Percentiles rank a stretch among this genome's conserved stretches.
phyloP scores from a whole-genome alignment of 2,113 vertebrate species.

The Theristicus caerulescens region DNA sequence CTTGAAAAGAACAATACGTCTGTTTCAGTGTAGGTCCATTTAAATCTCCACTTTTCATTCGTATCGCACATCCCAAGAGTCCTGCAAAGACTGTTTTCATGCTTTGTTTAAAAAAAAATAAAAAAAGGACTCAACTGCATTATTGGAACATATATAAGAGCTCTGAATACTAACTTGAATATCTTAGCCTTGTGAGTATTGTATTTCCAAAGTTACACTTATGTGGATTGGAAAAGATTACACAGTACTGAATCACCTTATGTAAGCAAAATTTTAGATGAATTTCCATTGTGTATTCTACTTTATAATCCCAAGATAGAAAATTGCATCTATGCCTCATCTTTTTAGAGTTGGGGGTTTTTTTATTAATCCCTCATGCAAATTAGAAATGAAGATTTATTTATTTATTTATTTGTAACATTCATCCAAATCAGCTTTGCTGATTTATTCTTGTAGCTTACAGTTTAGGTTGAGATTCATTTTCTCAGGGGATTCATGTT shows the following conservation, averaged over 20 bases:
- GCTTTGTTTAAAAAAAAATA: background rate
- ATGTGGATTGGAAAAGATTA: conserved; percentile 52
- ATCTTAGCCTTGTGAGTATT: background rate
- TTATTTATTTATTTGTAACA: conserved; percentile 6
- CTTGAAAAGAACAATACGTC: background rate
- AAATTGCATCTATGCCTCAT: conserved; percentile 65
- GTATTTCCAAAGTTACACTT: conserved; percentile 42
- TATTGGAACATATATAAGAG: background rate
- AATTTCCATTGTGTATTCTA: conserved; percentile 57
- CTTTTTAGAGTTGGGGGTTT: conserved; percentile 19
- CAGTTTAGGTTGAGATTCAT: conserved; percentile 7
- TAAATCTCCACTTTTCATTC: background rate
- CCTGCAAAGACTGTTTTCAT: background rate
- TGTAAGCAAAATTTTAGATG: conserved; percentile 67
- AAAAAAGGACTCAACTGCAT: background rate
- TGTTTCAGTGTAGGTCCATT: background rate
- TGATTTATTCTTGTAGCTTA: conserved; percentile 49
- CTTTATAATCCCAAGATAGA: conserved; percentile 67
- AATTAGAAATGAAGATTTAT: conserved; percentile 58
- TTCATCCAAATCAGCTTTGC: conserved; percentile 66
- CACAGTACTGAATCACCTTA: conserved; percentile 29
- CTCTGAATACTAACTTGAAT: background rate
- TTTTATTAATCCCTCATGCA: conserved; percentile 65
- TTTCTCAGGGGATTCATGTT: conserved; percentile 20
- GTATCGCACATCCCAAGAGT: background rate